Evolutionary conservation across 2,797 vertebrate species (phyloP), one percentile per base, ranked within the genome.

Genomic region (Karalla daura): DNA sequence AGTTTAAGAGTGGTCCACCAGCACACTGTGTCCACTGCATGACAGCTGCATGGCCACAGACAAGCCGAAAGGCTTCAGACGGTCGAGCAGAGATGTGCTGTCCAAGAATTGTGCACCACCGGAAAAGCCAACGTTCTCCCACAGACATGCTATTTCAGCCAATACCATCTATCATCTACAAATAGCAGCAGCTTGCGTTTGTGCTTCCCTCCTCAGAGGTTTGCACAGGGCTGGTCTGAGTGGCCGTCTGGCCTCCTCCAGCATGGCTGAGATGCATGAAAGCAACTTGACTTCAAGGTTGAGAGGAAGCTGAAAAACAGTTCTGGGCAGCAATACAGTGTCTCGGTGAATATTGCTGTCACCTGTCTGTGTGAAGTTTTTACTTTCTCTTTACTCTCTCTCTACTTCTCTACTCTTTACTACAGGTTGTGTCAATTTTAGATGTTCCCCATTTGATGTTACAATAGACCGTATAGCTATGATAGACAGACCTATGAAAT

Each of bases 31-130:
- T 93, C 89, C 91, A 75, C 74, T 56, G 76, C 80, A 81, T 74
- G 89, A 83, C 81, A 84, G 89, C 88, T 81, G 75, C 70, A 76
- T 71, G 20, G 65, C 83, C 88, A 74, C 85, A 93, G 87, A 81
- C 81, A 28, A 76, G 88, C 88, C 84, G 70, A 89, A 93, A 89
- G 70, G 70, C 86, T 84, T 83, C 88, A 87, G 89, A 91, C 83
- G 81, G 66, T 76, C 70, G 52, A 82, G 75, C 81, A 70, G 75
- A 84, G 88, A 92, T 89, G 82, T 83, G 69, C 70, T 83, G 93
- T 94, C 93, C 91, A 89, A 92, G 92, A 95, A 94, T 72, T 75
- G 46, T 14, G 10, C 32, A 58, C 70, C 49, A 58, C 81, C 70
- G 74, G 68, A 86, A 86, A 86, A 88, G 76, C 77, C 87, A 83